These are phyloP conservation scores for Synodontis membranacea DNA, from an alignment of 2,113 vertebrate species.

Conservation along the genomic window DNA sequence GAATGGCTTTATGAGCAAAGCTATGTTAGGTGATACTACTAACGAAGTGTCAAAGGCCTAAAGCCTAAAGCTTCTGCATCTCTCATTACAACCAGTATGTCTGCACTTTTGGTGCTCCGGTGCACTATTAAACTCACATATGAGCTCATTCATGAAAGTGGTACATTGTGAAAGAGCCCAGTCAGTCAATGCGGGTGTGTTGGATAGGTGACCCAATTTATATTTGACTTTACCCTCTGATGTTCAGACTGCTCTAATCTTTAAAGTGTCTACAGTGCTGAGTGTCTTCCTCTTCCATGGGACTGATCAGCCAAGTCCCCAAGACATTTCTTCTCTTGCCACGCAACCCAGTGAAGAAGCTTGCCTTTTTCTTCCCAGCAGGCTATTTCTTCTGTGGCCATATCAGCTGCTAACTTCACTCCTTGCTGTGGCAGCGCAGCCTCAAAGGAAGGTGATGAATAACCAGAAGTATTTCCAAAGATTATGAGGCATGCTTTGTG, in stretches of 20 bases:
- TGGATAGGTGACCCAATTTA: neutral
- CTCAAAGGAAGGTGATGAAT: neutral
- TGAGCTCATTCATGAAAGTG: neutral
- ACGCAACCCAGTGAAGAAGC: neutral
- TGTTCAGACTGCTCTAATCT: neutral
- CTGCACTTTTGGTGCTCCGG: neutral
- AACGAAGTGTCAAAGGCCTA: neutral
- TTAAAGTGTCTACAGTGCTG: neutral
- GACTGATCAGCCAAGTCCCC: neutral
- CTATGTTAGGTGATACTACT: neutral
- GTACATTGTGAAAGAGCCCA: neutral
- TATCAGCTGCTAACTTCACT: neutral
- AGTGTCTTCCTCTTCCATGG: neutral
- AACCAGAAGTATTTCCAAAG: conserved; percentile 4
- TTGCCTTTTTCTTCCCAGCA: neutral
- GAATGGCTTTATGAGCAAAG: neutral
- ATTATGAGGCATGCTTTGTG: neutral
- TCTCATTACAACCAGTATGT: neutral
- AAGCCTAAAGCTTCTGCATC: neutral
- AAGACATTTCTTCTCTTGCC: neutral
- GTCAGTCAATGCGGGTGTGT: neutral
- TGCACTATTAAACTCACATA: neutral
- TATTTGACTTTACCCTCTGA: neutral
- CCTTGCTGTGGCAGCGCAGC: neutral
- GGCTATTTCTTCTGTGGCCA: neutral